Evolutionary conservation across 1,140 invertebrate species (phyloP).

Genomic region (Luehdorfia chinensis): DNA sequence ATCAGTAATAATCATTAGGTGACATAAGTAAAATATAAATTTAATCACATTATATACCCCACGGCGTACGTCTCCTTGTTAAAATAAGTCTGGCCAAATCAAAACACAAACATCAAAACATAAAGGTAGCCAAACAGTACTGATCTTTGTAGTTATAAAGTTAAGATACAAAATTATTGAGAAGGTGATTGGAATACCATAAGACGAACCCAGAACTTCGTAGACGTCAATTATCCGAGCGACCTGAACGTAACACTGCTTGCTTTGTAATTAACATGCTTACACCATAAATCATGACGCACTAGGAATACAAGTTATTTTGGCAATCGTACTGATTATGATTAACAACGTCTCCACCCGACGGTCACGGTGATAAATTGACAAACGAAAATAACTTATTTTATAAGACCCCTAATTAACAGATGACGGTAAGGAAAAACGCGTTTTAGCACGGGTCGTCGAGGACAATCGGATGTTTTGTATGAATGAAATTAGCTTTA

Average conservation of each 20-base stretch:
- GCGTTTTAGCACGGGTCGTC: too few relatives aligned
- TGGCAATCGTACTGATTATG: conserved; percentile 63
- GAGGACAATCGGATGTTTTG: not conserved
- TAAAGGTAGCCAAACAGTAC: not conserved
- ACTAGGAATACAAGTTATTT: conserved; percentile 62
- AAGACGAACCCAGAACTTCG: conserved; percentile 3
- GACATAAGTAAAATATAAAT: too few relatives aligned
- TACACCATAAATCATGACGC: conserved; percentile 56
- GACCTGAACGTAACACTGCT: conserved; percentile 12
- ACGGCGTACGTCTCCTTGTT: too few relatives aligned
- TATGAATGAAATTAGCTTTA: conserved; percentile 5
- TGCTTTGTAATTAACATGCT: conserved; percentile 55
- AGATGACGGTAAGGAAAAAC: conserved; percentile 17
- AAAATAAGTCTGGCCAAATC: too few relatives aligned
- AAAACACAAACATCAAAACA: too few relatives aligned
- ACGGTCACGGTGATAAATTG: conserved; percentile 58
- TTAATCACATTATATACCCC: too few relatives aligned
- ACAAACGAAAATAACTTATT: conserved; percentile 57
- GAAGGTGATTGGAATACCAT: not conserved
- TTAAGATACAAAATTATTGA: not conserved
- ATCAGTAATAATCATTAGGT: too few relatives aligned
- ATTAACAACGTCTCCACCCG: conserved; percentile 56
- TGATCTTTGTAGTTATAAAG: not conserved
- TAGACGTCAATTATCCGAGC: conserved; percentile 13
- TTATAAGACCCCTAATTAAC: conserved; percentile 47